phyloP scores from a whole-genome alignment of 2,888 invertebrate species.

The Spodoptera exigua region DNA sequence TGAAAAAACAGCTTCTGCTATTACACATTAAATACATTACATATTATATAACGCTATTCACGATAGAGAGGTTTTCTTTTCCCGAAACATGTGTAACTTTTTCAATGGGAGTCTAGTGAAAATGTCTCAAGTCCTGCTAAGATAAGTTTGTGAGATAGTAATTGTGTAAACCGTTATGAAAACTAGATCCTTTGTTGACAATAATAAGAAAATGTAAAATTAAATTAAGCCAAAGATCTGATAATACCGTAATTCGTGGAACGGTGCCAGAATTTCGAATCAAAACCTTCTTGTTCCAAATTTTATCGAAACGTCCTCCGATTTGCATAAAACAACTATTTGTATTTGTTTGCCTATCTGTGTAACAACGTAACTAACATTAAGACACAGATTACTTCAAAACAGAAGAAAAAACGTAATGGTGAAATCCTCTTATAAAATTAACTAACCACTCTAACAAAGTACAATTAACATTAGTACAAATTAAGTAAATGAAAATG shows the following conservation, averaged over 20 bases:
- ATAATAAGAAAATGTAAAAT: constrained; percentile 37
- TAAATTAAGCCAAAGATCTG: constrained; percentile 15
- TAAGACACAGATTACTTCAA: neutral
- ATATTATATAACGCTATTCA: constrained; percentile 7
- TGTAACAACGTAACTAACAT: neutral
- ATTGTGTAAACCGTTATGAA: constrained; percentile 13
- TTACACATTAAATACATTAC: neutral
- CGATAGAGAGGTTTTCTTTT: neutral
- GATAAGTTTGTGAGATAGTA: constrained; percentile 20
- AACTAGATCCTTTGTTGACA: constrained; percentile 30
- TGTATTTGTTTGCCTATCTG: neutral
- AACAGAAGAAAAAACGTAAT: constrained; percentile 6
- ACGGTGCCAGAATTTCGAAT: constrained; percentile 15
- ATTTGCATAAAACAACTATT: constrained; percentile 12
- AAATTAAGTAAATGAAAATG: constrained; percentile 52
- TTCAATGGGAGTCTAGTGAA: constrained; percentile 2
- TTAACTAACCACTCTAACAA: constrained; percentile 6
- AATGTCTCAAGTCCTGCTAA: neutral
- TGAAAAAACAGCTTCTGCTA: neutral
- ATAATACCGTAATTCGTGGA: constrained; percentile 31
- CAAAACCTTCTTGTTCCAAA: constrained; percentile 24
- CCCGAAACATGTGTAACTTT: constrained; percentile 2
- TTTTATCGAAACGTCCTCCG: constrained; percentile 12
- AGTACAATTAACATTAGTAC: constrained; percentile 22
- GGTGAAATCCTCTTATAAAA: neutral